Evolutionary conservation across 2,888 invertebrate genomes (phyloP), one percentile per base, ranked within the genome.

Genomic region (Kryphioiulus occultus): DNA sequence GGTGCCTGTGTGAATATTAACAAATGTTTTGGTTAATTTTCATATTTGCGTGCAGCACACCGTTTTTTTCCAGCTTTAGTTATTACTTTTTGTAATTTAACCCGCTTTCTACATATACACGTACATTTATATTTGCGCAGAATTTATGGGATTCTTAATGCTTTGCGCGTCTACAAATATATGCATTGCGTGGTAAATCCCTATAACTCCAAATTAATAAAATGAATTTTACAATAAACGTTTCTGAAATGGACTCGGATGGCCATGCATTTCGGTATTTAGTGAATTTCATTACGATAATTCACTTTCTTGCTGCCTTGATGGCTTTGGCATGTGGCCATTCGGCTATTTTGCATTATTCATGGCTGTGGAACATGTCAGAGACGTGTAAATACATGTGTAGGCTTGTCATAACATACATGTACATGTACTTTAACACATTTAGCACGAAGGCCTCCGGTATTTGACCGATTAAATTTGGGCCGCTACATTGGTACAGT

Each of bases 11-110:
- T 22, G 59, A 68, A 78, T 78, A 30, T 78, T 32, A 78, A 30
- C 78, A 30, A 78, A 78, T 78, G 78, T 78, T 78, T 78, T 4
- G 78, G 30, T 30, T 78, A 78, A 78, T 78, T 78, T 78, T 32
- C 78, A 30, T 78, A 78, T 78, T 78, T 78, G 78, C 78, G 78
- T 78, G 78, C 30, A 17, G 26, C 30, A 15, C 78, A 30, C 17
- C 30, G 30, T 78, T 78, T 15, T 30, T 78, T 78, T 4, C 17
- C 15, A 2, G 9, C 10, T 68, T 1, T 22, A 5, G 9, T 68
- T 78, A 78, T 30, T 78, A 78, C 30, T 78, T 78, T 78, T 78
- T 78, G 78, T 78, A 78, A 78, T 78, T 30, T 32, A 30, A 78
- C 30, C 78, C 15, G 30, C 78, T 78, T 78, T 78, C 78, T 78